Evolutionary conservation across 2,113 vertebrate genomes (phyloP), one percentile per base, ranked within the genome.

Genomic region (Hypocryptadius cinnamomeus): DNA sequence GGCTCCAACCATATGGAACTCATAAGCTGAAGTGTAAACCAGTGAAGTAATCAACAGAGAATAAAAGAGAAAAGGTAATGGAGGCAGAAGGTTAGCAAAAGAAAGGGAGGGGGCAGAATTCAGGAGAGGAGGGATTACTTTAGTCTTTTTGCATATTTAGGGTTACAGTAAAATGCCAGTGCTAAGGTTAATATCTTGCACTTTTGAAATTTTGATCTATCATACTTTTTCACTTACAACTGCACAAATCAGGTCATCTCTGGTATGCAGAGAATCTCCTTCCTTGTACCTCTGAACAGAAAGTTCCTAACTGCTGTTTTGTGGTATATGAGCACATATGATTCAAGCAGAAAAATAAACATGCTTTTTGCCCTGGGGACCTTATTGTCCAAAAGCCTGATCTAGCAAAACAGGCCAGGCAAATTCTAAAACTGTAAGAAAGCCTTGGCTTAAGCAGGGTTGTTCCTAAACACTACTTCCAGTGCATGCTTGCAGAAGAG

Each of bases 281-380:
- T 93, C 90, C 72, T 77, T 35, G 31, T 86, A n/a, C 56, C 57
- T 91, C 69, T 42, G 47, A 83, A 80, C 60, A 74, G 61, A 80
- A 93, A 53, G 64, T 66, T 78, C 74, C 61, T 51, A 72, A 84
- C 45, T 60, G 31, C 78, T 70, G 1, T 83, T 94, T 90, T 68
- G 83, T 78, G 69, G 72, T 78, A 27, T 60, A 69, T 45, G 20
- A 93, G 68, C 79, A 59, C n/a, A 28, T 68, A 93, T 16, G 87
- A 91, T 77, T 77, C 69, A 70, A 84, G 72, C n/a, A 95, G 87
- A 76, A 93, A 90, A 74, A 78, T 50, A 94, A 95, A 89, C 69
- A 33, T 4, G 37, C 57, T 64, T 91, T 78, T 80, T 95, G 76
- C 83, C 91, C 53, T 37, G 48, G 69, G 61, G 83, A 92, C 65